Base-by-base conservation (phyloP, 2,888 invertebrate species). In the Rapana venosa region DNA sequence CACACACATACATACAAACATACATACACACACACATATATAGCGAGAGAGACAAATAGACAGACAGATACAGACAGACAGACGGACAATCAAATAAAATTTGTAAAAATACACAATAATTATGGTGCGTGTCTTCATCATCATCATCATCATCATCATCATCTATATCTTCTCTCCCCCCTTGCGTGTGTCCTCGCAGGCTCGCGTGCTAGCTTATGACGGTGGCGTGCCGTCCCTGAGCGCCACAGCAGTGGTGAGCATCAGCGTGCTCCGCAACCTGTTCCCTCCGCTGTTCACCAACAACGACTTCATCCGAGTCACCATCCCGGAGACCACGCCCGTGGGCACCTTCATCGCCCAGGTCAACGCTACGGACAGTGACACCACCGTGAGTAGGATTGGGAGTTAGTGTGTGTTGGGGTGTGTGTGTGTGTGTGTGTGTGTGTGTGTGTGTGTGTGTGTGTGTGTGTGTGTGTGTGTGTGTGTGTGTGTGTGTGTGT, bases 301-400 rank as follows among this genome's bases (percentile, higher is more conserved):
- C 93, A 97, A 97, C 0, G 98, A 98, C 0, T 97, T 97, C 90
- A 89, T 95, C 47, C 92, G 92, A n/a, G 90, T 93, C 35, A 91
- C 92, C 47, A 94, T 95, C 83, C 91, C 92, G 2, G 95, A 95
- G 90, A 95, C 93, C 11, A 90, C 91, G 13, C 92, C 94, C 15
- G 92, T 94, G 20, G 94, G 94, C 13, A 92, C 93, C 15, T 85
- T 91, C 85, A 93, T 95, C 79, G 91, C 89, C 30, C 92, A 93
- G 66, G 90, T 94, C 2, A 90, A 92, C 90, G 94, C 94, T 6
- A 92, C 87, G 47, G 94, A 94, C 91, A 88, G 90, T 20, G 94
- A 94, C 85, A 92, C 87, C 4, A 93, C 93, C 88, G 93, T 84
- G 56, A 84, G 84, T 84, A 30, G 26, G 66, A 66, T 11, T 77